A percentile compares a stretch with the other conserved stretches of the same genome.
Evolutionary conservation across 2,797 vertebrate species (phyloP).

Genomic region (Sebastolobus alascanus): DNA sequence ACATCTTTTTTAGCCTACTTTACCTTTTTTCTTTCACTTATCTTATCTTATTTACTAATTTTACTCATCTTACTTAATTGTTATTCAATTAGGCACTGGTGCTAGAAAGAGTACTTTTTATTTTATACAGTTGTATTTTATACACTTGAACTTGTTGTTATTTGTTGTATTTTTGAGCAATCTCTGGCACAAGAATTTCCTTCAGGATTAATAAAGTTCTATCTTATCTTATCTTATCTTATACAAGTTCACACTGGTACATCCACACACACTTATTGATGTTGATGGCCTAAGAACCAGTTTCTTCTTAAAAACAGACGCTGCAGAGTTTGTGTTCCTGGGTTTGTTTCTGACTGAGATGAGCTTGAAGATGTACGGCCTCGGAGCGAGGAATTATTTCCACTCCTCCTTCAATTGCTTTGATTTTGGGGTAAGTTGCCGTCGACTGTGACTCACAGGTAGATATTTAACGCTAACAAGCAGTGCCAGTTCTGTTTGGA

Average conservation of each 20-base stretch:
- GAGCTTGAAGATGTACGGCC: constrained; percentile 97
- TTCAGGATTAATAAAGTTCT: too few species aligned
- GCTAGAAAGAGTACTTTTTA: too few species aligned
- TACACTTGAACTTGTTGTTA: too few species aligned
- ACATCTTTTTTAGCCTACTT: too few species aligned
- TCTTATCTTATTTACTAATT: too few species aligned
- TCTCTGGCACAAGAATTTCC: too few species aligned
- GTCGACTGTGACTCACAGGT: background rate
- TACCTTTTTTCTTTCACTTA: too few species aligned
- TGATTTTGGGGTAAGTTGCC: constrained; percentile 93
- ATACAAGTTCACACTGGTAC: background rate
- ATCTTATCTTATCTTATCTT: too few species aligned
- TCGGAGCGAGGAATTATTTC: constrained; percentile 96
- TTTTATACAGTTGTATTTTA: too few species aligned
- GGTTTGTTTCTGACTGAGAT: constrained; percentile 97
- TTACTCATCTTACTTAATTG: too few species aligned
- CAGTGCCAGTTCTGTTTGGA: background rate
- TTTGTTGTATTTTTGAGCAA: too few species aligned
- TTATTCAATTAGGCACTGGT: too few species aligned
- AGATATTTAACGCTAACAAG: background rate
- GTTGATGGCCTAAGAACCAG: background rate
- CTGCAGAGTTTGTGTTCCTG: constrained; percentile 96
- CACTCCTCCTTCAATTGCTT: constrained; percentile 99
- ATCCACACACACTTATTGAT: background rate
- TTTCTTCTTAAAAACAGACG: constrained; percentile 58